Percentiles rank a stretch among this genome's conserved stretches.
Conservation (phyloP, 1,140 invertebrate genomes). For the Drosophila truncata region DNA sequence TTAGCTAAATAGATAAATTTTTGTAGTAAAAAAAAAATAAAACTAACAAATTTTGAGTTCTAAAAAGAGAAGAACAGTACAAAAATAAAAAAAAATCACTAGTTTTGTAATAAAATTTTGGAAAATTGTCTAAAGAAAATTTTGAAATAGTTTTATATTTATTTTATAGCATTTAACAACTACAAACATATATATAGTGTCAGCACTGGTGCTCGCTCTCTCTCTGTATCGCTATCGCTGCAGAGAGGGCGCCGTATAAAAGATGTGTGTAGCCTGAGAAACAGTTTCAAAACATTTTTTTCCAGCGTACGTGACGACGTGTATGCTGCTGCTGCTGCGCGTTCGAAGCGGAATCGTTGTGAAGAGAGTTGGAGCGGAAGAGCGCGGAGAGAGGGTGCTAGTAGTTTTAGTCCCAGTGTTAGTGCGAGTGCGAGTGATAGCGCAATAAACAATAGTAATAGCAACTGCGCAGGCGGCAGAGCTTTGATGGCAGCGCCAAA, state of each 20-base stretch:
- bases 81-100: background rate
- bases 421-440: slow-evolving; percentile 37
- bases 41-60: too few relatives aligned
- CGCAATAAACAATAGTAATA: slow-evolving; percentile 18
- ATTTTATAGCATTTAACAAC: background rate
- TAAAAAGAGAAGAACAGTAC: too few relatives aligned
- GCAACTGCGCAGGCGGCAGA: slow-evolving; percentile 15
- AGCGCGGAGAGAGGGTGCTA: background rate
- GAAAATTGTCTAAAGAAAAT: background rate
- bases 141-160: background rate
- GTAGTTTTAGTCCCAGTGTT: too few relatives aligned
- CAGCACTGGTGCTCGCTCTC: background rate
- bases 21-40: too few relatives aligned
- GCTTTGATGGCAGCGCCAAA: slow-evolving; percentile 70
- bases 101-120: background rate
- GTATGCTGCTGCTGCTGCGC: slow-evolving; percentile 18
- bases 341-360: slow-evolving; percentile 14
- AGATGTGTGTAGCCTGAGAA: slow-evolving; percentile 8
- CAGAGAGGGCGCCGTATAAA: slow-evolving; percentile 36
- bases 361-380: slow-evolving; percentile 13
- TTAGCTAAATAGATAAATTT: too few relatives aligned
- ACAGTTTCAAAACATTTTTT: slow-evolving; percentile 16
- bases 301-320: slow-evolving; percentile 57
- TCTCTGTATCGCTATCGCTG: slow-evolving; percentile 51
- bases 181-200: background rate